Percentiles rank a stretch among this genome's conserved stretches.
These are phyloP conservation scores for Myotis findleyi DNA, from an alignment of 2,797 vertebrate species.

Conservation along the genomic window DNA sequence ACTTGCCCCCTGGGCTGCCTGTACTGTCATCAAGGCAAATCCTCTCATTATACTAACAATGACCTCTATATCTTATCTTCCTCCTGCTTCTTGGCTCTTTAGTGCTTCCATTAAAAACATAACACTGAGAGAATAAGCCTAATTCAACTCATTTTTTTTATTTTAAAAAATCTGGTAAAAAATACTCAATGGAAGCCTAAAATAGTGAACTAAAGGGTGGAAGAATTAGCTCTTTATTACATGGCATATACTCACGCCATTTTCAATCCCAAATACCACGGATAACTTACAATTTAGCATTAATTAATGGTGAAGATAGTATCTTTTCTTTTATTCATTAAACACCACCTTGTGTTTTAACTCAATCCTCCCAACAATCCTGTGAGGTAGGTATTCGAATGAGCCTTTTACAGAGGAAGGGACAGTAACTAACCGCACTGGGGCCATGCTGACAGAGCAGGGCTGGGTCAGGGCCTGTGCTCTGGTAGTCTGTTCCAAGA, in stretches of 20 bases:
- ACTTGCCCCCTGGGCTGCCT: rapidly evolving
- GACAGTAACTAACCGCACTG: neutral
- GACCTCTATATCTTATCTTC: neutral
- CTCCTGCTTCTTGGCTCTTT: neutral
- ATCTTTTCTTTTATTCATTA: neutral
- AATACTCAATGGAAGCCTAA: neutral
- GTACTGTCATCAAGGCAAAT: neutral
- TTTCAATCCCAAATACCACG: neutral
- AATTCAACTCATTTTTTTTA: neutral
- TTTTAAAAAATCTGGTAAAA: neutral
- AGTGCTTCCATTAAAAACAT: neutral
- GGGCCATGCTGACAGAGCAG: neutral
- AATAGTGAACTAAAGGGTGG: neutral
- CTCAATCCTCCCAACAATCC: neutral
- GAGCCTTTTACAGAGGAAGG: neutral
- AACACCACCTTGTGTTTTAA: neutral
- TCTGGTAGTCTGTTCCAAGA: neutral
- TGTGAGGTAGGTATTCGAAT: neutral
- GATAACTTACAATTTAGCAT: neutral
- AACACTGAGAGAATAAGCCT: neutral
- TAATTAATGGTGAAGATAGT: neutral
- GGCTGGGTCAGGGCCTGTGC: neutral
- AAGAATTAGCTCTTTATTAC: neutral
- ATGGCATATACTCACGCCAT: neutral
- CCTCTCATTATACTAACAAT: neutral